Evolutionary conservation across 2,888 invertebrate genomes (phyloP), one percentile per base, ranked within the genome.

Genomic region (Maniola hyperantus): DNA sequence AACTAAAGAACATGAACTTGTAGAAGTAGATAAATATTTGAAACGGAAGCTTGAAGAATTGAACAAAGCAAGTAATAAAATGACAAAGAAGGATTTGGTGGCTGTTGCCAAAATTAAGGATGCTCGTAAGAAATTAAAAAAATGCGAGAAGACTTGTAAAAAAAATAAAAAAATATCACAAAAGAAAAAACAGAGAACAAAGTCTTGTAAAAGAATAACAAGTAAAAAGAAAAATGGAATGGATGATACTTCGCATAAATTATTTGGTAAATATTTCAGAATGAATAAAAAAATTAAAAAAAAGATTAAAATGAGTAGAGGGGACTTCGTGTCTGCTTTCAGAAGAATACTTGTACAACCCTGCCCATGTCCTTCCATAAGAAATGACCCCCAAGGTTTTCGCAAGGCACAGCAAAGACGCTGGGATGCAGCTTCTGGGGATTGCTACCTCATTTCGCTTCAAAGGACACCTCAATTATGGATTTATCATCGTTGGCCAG

Each of bases 401-500:
- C 33, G 42, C n/a, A 64, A 59, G 36, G 26, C 50, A n/a, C 50
- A 53, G 11, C 57, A 39, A 58, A 74, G 60, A 0, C 70, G 65
- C 13, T 69, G 69, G 67, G 69, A 72, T 48, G 72, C 69, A 15
- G 75, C 76, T 2, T 76, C 75, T 48, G 76, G 72, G 0, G 81
- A 85, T 68, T 85, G 83, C 67, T 82, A 74, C 68, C 64, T 76
- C 10, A 78, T 79, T 77, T 71, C 79, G 2, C 65, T 81, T 36
- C 74, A 76, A 65, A 76, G 74, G 64, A 77, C 78, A n/a, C 81
- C 83, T 33, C 75, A 76, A 26, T 39, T 75, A 0, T 81, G 79
- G 77, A 74, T 76, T 11, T 74, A 77, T 66, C 69, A 79, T 53
- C 76, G 76, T 4, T 79, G 76, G 74, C 81, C 83, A 1, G 65